A percentile compares a stretch with the other conserved stretches of the same genome.
These are phyloP conservation scores for Setophaga coronata DNA, from an alignment of 2,113 vertebrate species.

Conservation along the genomic window DNA sequence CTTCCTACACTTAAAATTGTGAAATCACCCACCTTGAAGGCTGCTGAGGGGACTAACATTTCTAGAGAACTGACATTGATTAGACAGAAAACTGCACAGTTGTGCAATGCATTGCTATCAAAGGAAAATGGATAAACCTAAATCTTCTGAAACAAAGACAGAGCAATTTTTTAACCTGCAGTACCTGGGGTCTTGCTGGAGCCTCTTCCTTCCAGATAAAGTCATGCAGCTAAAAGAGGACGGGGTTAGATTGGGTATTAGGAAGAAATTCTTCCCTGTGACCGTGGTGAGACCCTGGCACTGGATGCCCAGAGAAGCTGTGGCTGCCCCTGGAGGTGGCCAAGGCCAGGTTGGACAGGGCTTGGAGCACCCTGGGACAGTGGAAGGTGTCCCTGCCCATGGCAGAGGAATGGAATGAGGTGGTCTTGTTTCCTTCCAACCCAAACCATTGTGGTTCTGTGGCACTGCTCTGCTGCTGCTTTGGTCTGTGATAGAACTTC, in stretches of 20 bases:
- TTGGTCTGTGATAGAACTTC: neutral
- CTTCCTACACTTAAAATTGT: neutral
- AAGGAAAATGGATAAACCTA: neutral
- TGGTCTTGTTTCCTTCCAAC: neutral
- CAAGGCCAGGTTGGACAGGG: neutral
- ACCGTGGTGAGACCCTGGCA: neutral
- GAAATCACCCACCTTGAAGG: neutral
- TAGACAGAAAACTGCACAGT: neutral
- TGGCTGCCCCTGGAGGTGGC: neutral
- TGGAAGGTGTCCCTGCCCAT: neutral
- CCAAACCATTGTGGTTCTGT: neutral
- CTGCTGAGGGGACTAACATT: neutral
- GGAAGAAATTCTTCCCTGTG: neutral
- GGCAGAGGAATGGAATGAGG: neutral
- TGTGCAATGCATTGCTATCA: neutral
- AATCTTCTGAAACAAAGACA: neutral
- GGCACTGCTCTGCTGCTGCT: neutral
- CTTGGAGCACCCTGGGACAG: neutral
- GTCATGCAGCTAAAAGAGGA: rapidly evolving
- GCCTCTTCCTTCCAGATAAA: neutral
- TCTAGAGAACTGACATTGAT: neutral
- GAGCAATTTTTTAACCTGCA: neutral
- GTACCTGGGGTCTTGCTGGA: neutral
- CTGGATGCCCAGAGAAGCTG: neutral
- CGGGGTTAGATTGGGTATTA: neutral